Evolutionary conservation across 1,140 invertebrate genomes (phyloP), one percentile per base, ranked within the genome.

Genomic region (Neocloeon triangulifer): DNA sequence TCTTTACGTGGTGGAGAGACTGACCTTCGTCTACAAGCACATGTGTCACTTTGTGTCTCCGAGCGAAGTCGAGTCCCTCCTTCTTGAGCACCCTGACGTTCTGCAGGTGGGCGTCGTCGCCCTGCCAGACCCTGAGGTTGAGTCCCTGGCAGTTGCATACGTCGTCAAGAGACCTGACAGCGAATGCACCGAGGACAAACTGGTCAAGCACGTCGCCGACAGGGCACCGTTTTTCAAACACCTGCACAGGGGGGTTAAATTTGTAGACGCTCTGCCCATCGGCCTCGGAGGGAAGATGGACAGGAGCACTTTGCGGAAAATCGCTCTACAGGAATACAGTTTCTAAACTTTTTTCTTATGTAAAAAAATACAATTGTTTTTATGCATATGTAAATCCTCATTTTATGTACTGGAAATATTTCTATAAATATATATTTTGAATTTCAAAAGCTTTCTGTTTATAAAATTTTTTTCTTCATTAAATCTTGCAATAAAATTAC

Each of bases 1-100:
- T 25, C 26, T 49, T n/a, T 49, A 41, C 32, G 38, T 49, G 2
- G 35, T 42, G 8, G 47, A 47, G 19, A 37, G 46, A 34, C 39
- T 44, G 25, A 48, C 44, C 35, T 41, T 47, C 12, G 35, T 44
- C 6, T 43, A 46, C 32, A 48, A 49, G 15, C 9, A 14, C 10
- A 14, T 3, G 2, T 29, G 14, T 29, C 2, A 2, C 14, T 36
- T 44, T 37, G 41, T 49, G 7, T 36, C 42, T 19, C 45, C 45
- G 14, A 34, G 37, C 6, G 44, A 48, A 34, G 18, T 31, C 14
- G 30, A 31, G 15, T 2, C 16, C 18, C 6, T 19, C 14, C 13
- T 31, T 10, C 10, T 12, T 14, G 19, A 18, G 19, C 30, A 31
- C 18, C 30, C 30, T 31, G 30, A 10, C 9, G 30, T 31, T 2